phyloP scores from a whole-genome alignment of 2,113 vertebrate genomes.

The Microcebus jonahi region DNA sequence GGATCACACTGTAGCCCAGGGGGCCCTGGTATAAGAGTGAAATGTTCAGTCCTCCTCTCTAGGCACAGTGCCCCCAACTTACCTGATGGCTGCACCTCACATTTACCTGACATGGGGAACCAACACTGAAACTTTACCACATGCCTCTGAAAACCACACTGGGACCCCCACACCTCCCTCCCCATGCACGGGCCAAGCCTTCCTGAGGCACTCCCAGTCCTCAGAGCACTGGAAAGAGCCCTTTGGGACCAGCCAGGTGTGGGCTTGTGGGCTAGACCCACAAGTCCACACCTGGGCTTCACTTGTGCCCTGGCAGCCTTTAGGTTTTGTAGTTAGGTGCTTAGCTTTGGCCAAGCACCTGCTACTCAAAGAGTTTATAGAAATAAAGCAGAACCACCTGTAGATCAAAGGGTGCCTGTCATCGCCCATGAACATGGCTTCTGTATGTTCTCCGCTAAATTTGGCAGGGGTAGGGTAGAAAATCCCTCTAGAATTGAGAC shows the following conservation, averaged over 20 bases:
- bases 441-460: too few relatives aligned
- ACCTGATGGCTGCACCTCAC: background rate
- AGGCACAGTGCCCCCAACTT: background rate
- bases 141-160: background rate
- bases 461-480: background rate
- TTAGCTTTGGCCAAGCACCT: background rate
- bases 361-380: background rate
- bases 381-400: background rate
- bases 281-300: too few relatives aligned
- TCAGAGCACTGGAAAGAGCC: background rate
- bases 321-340: background rate
- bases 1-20: too few relatives aligned
- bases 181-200: background rate
- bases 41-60: background rate
- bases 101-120: background rate
- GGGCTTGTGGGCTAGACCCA: background rate
- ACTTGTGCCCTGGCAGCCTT: background rate
- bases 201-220: background rate
- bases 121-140: too few relatives aligned
- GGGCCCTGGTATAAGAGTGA: background rate
- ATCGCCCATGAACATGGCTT: background rate
- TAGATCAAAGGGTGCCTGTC: background rate
- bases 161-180: background rate
- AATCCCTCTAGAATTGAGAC: background rate
- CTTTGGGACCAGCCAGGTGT: background rate